A percentile compares a stretch with the other conserved stretches of the same genome.
Evolutionary conservation across 2,797 vertebrate genomes (phyloP).

Genomic region (Fundulus diaphanus): DNA sequence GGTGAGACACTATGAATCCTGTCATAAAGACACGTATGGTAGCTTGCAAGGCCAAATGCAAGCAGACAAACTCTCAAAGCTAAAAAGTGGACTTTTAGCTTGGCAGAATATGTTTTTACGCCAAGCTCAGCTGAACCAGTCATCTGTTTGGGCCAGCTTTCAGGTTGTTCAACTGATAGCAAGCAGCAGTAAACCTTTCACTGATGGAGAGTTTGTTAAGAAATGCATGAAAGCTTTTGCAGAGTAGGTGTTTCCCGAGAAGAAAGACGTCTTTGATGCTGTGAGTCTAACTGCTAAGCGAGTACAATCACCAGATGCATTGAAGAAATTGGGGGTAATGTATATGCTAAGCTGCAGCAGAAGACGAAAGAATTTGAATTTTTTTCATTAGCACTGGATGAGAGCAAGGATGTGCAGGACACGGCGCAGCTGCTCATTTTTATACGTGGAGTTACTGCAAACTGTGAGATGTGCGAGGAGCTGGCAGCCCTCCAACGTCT

Average conservation of each 20-base stretch:
- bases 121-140: slow-evolving; percentile 40
- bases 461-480: background rate
- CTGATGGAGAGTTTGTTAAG: slow-evolving; percentile 11
- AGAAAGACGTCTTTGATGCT: slow-evolving; percentile 4
- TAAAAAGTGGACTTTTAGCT: slow-evolving; percentile 34
- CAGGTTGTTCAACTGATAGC: slow-evolving; percentile 1
- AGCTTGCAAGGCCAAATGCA: too few species aligned
- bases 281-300: background rate
- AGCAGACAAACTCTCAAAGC: too few species aligned
- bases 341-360: too few species aligned
- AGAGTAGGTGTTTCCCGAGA: background rate
- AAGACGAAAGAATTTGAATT: too few species aligned
- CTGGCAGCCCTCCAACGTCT: slow-evolving; percentile 3
- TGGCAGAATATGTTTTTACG: slow-evolving; percentile 34
- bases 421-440: slow-evolving; percentile 31
- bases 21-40: too few species aligned
- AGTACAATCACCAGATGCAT: slow-evolving; percentile 6
- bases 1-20: too few species aligned
- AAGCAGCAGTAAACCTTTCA: too few species aligned
- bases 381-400: too few species aligned
- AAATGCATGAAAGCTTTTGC: background rate
- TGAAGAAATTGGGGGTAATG: too few species aligned
- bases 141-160: slow-evolving; percentile 22
- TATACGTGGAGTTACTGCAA: background rate
- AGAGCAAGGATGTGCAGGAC: slow-evolving; percentile 30